phyloP scores from a whole-genome alignment of 2,113 vertebrate genomes.

The Megaleporinus macrocephalus region DNA sequence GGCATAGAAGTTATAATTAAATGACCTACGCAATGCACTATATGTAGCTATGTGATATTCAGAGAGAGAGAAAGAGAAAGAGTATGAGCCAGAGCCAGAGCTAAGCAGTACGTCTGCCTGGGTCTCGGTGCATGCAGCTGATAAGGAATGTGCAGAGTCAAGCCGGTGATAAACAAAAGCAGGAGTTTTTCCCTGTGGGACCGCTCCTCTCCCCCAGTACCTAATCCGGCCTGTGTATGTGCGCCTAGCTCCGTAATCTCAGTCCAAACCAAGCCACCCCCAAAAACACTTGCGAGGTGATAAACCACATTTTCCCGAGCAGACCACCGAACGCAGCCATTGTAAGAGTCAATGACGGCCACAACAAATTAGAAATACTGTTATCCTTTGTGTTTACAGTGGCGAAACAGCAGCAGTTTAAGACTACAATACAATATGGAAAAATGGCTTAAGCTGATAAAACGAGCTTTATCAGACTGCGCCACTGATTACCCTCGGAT shows the following conservation, averaged over 20 bases:
- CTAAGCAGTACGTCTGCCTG: constrained; percentile 15
- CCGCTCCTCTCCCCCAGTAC: constrained; percentile 27
- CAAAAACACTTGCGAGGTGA: not conserved
- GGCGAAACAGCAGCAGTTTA: not conserved
- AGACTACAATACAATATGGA: not conserved
- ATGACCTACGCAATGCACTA: not conserved
- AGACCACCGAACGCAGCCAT: constrained; percentile 27
- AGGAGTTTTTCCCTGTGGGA: constrained; percentile 30
- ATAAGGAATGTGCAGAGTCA: constrained; percentile 48
- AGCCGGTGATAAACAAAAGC: constrained; percentile 45
- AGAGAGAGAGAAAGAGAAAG: constrained; percentile 13
- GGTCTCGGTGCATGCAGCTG: constrained; percentile 43
- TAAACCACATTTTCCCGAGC: constrained; percentile 41
- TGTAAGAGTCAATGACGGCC: constrained; percentile 21
- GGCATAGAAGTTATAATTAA: not conserved
- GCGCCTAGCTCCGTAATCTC: constrained; percentile 45
- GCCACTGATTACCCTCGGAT: constrained; percentile 15
- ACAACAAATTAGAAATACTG: constrained; percentile 21
- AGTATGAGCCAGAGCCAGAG: not conserved
- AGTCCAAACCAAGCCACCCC: not conserved
- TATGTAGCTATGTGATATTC: not conserved
- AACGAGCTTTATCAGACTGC: constrained; percentile 4
- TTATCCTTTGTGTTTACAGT: constrained; percentile 21
- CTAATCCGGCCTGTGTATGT: constrained; percentile 28
- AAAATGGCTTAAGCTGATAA: not conserved